Evolutionary conservation across 2,888 invertebrate species (phyloP).

Genomic region (Urechis unicinctus): DNA sequence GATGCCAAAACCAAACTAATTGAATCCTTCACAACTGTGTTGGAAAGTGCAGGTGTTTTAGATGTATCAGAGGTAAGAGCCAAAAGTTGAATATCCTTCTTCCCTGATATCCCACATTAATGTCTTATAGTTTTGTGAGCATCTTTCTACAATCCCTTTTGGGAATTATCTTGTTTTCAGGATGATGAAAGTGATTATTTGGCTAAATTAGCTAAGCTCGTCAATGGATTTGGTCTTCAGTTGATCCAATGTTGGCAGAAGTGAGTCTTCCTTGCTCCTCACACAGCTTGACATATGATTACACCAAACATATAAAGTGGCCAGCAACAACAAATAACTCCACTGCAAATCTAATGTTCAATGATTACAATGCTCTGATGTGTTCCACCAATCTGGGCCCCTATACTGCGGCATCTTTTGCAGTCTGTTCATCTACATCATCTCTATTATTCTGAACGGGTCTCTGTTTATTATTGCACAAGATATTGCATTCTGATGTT

Average conservation of each 20-base stretch:
- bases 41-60: slow-evolving; percentile 50
- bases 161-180: slow-evolving; percentile 25
- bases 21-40: slow-evolving; percentile 51
- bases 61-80: not conserved
- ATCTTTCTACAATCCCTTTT: no score
- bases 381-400: no score
- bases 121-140: no score
- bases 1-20: slow-evolving; percentile 55
- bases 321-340: not conserved
- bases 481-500: no score
- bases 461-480: no score
- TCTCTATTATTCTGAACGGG: no score
- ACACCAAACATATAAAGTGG: not conserved
- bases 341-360: not conserved
- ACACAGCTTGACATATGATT: not conserved
- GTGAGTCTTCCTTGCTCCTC: no score
- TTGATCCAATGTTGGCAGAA: slow-evolving; percentile 53
- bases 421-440: no score
- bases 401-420: no score
- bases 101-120: not conserved
- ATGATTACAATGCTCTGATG: no score
- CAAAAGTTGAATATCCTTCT: not conserved
- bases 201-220: slow-evolving; percentile 53
- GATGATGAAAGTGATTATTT: slow-evolving; percentile 55
- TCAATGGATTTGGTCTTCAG: slow-evolving; percentile 54